Evolutionary conservation across 2,888 invertebrate species (phyloP).

Genomic region (Frankliniella fusca): DNA sequence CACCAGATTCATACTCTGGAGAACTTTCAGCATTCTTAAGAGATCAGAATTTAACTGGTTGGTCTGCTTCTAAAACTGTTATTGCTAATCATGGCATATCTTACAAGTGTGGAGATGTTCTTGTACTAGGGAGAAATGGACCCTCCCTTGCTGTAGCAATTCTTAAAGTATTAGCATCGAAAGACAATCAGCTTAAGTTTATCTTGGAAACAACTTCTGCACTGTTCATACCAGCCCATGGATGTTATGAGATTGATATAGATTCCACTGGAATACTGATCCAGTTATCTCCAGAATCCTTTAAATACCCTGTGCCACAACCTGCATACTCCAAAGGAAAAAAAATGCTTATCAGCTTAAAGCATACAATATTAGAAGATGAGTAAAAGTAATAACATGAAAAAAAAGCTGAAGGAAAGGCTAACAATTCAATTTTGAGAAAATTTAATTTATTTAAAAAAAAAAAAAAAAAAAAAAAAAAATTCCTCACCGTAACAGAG

Average conservation of each 20-base stretch:
- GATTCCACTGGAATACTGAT: neutral
- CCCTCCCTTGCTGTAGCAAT: neutral
- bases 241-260: neutral
- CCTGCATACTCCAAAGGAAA: no score
- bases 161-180: neutral
- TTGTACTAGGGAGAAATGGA: neutral
- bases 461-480: no score
- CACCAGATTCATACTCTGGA: neutral
- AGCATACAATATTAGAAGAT: no score
- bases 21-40: neutral
- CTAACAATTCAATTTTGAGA: no score
- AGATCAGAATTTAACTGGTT: neutral
- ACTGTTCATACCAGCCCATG: neutral
- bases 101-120: neutral
- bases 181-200: neutral
- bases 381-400: no score
- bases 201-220: neutral
- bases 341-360: no score
- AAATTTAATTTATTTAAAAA: no score
- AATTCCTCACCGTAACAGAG: no score
- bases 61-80: neutral
- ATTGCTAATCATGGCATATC: neutral
- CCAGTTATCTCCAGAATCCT: neutral
- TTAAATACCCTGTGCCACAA: neutral
- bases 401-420: no score